phyloP scores from a whole-genome alignment of 2,113 vertebrate genomes.

The Calidris pygmaea region DNA sequence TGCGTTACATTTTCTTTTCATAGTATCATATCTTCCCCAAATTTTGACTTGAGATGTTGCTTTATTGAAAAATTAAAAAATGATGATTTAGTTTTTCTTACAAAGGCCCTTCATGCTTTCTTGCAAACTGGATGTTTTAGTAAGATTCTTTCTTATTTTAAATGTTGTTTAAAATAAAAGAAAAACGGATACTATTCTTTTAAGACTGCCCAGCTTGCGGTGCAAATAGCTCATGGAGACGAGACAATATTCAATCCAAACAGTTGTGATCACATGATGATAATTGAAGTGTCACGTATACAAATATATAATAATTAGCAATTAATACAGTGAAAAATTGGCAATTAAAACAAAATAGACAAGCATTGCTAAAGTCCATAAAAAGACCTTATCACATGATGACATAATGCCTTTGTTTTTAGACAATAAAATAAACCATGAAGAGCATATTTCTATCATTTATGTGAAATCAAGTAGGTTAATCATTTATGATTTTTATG shows the following conservation, averaged over 20 bases:
- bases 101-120: neutral
- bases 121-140: neutral
- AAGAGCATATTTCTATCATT: constrained; percentile 63
- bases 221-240: neutral
- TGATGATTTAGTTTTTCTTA: neutral
- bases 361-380: neutral
- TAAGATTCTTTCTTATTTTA: neutral
- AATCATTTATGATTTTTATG: constrained; percentile 76
- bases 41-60: neutral
- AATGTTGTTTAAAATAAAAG: neutral
- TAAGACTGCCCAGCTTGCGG: neutral
- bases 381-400: neutral
- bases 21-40: neutral
- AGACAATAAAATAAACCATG: constrained; percentile 31
- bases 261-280: constrained; percentile 13
- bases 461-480: constrained; percentile 66
- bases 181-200: neutral
- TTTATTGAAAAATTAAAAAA: neutral
- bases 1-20: neutral
- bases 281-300: constrained; percentile 30
- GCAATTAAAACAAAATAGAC: constrained; percentile 10
- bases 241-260: neutral
- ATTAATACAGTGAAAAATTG: constrained; percentile 50
- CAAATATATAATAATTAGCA: constrained; percentile 63
- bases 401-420: constrained; percentile 17